Percentiles rank a stretch among this genome's conserved stretches.
phyloP scores from a whole-genome alignment of 2,797 vertebrate species.

The Caiman crocodilus region DNA sequence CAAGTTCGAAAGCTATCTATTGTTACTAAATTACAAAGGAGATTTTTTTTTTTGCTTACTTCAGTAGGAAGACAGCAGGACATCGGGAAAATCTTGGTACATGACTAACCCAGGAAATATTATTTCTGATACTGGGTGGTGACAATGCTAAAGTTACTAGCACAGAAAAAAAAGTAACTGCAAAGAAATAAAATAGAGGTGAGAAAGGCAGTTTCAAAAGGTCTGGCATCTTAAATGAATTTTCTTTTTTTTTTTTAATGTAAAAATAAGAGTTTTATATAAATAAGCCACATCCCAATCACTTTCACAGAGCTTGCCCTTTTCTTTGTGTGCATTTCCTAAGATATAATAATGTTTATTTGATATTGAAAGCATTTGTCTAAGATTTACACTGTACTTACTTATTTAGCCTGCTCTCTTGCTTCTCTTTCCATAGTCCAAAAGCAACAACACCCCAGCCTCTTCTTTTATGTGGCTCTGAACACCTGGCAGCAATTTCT shows the following conservation, averaged over 20 bases:
- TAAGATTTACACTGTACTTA: fast-evolving
- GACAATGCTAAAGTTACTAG: neutral
- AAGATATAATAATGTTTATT: neutral
- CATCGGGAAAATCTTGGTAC: fast-evolving
- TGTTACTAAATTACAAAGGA: neutral
- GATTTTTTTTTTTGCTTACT: neutral
- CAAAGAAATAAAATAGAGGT: neutral
- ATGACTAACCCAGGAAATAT: neutral
- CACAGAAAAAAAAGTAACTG: neutral
- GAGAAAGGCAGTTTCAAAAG: neutral
- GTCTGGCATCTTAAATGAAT: too few species aligned
- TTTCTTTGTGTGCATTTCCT: neutral
- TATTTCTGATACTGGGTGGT: neutral
- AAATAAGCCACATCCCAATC: neutral
- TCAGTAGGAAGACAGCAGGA: neutral
- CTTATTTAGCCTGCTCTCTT: too few species aligned
- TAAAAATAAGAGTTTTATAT: neutral
- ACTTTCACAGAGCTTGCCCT: neutral
- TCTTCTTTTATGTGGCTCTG: neutral
- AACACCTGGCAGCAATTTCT: slow-evolving; percentile 9
- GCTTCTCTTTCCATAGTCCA: fast-evolving
- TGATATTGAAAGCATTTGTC: fast-evolving
- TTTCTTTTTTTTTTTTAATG: neutral
- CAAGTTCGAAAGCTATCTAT: fast-evolving
- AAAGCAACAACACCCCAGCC: fast-evolving